A percentile compares a stretch with the other conserved stretches of the same genome.
These are phyloP conservation scores for Thrips palmi DNA, from an alignment of 1,140 invertebrate genomes.

Conservation along the genomic window DNA sequence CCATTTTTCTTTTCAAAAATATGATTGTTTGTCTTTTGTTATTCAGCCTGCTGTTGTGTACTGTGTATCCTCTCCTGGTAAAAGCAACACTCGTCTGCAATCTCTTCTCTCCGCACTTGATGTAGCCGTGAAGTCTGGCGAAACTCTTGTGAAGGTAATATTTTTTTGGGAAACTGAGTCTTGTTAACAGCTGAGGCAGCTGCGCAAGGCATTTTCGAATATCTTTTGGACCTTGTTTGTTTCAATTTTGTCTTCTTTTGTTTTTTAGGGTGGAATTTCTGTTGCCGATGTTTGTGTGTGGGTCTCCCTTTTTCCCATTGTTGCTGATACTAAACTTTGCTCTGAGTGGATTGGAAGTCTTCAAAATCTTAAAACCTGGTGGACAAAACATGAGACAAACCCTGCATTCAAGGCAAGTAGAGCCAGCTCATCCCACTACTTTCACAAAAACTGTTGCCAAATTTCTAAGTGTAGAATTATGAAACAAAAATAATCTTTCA, in stretches of 20 bases:
- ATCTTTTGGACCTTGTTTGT: constrained; percentile 7
- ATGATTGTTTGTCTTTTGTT: constrained; percentile 2
- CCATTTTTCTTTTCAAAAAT: not conserved
- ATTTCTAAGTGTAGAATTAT: constrained; percentile 6
- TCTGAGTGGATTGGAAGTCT: constrained; percentile 22
- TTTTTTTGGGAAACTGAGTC: constrained; percentile 1
- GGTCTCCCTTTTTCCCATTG: constrained; percentile 20
- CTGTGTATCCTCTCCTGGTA: constrained; percentile 10
- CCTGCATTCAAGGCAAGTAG: constrained; percentile 18
- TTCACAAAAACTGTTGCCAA: not conserved
- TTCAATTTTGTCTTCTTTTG: constrained; percentile 8
- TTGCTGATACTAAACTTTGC: constrained; percentile 17
- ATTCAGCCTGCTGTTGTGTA: constrained; percentile 13
- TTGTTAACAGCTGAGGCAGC: too few relatives aligned
- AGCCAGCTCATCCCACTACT: constrained; percentile 2
- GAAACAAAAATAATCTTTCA: not conserved
- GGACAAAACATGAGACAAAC: too few relatives aligned
- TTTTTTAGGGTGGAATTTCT: constrained; percentile 15
- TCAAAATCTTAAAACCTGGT: constrained; percentile 8
- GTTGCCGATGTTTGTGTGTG: constrained; percentile 22
- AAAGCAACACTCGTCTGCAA: constrained; percentile 8
- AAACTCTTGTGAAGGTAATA: constrained; percentile 15
- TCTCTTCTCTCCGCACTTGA: constrained; percentile 11
- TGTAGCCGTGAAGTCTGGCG: constrained; percentile 7
- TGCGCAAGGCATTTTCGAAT: too few relatives aligned